These are phyloP conservation scores for Rhodophaea formosa DNA, from an alignment of 2,888 invertebrate genomes.

Conservation along the genomic window DNA sequence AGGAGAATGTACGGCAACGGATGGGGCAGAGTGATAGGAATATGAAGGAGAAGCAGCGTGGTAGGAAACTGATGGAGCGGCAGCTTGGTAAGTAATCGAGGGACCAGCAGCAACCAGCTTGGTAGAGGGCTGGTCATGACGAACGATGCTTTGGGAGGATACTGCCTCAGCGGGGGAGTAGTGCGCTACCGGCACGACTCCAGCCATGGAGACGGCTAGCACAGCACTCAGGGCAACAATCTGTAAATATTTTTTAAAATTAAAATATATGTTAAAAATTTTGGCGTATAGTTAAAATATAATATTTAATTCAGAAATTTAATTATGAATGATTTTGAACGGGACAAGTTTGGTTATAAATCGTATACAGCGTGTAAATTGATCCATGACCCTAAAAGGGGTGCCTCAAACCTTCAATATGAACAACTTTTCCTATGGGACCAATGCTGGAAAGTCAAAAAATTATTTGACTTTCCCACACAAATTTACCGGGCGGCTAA, in stretches of 20 bases:
- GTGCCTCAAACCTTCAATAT: no score
- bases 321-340: no score
- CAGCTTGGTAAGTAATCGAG: conserved; percentile 31
- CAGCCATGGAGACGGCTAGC: conserved; percentile 60
- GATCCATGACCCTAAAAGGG: no score
- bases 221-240: conserved; percentile 56
- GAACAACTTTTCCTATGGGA: no score
- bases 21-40: conserved; percentile 34
- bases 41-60: conserved; percentile 31
- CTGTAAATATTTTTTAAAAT: conserved; percentile 37
- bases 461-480: no score
- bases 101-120: conserved; percentile 34
- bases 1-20: conserved; percentile 28
- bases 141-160: conserved; percentile 64
- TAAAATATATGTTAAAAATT: no score
- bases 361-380: no score
- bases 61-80: conserved; percentile 30
- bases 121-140: conserved; percentile 43
- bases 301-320: no score
- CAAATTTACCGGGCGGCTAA: no score
- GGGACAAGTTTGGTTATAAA: no score
- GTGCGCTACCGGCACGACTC: conserved; percentile 60
- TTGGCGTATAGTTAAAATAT: no score
- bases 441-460: no score
- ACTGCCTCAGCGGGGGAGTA: conserved; percentile 61